Percentiles rank a stretch among this genome's conserved stretches.
Conservation (phyloP, 2,797 vertebrate genomes). For the Balearica regulorum region DNA sequence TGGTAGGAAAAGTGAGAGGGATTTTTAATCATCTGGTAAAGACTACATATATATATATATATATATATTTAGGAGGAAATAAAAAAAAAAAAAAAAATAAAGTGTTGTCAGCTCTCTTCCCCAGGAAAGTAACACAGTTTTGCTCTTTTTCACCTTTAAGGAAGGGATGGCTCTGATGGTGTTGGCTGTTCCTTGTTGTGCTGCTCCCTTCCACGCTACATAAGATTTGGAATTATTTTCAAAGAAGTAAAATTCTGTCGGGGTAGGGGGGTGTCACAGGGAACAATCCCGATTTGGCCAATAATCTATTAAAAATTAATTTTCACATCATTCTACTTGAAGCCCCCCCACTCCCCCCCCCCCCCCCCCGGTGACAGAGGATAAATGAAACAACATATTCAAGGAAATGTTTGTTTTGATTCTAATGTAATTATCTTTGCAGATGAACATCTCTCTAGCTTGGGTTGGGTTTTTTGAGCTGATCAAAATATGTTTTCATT, state of each 20-base stretch:
- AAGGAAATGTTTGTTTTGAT: slow-evolving; percentile 51
- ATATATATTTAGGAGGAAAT: background rate
- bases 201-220: background rate
- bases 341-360: background rate
- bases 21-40: slow-evolving; percentile 71
- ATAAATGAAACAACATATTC: slow-evolving; percentile 38
- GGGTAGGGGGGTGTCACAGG: background rate
- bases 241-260: background rate
- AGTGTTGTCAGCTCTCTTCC: background rate
- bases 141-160: slow-evolving; percentile 1
- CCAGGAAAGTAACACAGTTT: background rate
- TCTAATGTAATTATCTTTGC: slow-evolving; percentile 53
- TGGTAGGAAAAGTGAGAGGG: slow-evolving; percentile 70
- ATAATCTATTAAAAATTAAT: slow-evolving; percentile 1
- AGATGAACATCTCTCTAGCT: background rate
- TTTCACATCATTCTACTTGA: background rate
- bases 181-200: background rate
- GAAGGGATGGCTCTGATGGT: background rate
- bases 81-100: background rate
- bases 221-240: background rate
- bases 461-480: background rate
- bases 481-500: slow-evolving; percentile 36
- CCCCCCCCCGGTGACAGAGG: background rate
- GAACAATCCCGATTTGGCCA: fast-evolving
- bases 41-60: background rate